Conservation (phyloP, 2,797 vertebrate genomes). For the Megaceryle alcyon region DNA sequence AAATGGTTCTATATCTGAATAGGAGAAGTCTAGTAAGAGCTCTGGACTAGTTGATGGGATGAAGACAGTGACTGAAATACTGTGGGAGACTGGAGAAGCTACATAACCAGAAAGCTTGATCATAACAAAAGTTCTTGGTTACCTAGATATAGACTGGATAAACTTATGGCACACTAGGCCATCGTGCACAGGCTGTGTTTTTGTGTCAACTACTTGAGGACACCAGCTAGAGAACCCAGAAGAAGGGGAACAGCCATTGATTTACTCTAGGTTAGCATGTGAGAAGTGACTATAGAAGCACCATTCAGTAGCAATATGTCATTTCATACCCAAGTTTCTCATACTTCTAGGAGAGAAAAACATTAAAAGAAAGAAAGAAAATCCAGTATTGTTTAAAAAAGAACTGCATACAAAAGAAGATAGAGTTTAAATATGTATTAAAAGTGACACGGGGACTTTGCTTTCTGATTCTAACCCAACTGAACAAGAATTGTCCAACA, state of each 20-base stretch:
- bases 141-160: background rate
- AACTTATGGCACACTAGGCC: background rate
- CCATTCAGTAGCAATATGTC: background rate
- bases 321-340: background rate
- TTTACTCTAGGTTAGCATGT: background rate
- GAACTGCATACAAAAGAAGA: background rate
- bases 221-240: background rate
- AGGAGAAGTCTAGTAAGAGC: background rate
- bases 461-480: background rate
- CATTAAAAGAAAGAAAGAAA: background rate
- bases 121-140: background rate
- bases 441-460: background rate
- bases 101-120: background rate
- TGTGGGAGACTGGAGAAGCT: background rate
- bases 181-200: background rate
- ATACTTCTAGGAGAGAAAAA: background rate
- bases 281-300: background rate
- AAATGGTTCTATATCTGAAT: background rate
- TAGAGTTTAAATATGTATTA: background rate
- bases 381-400: background rate
- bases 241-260: background rate
- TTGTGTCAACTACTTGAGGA: background rate
- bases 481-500: background rate
- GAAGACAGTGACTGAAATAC: background rate
- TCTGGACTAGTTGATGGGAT: background rate